A percentile compares a stretch with the other conserved stretches of the same genome.
Evolutionary conservation across 1,140 invertebrate genomes (phyloP).

Genomic region (Drosophila santomea): DNA sequence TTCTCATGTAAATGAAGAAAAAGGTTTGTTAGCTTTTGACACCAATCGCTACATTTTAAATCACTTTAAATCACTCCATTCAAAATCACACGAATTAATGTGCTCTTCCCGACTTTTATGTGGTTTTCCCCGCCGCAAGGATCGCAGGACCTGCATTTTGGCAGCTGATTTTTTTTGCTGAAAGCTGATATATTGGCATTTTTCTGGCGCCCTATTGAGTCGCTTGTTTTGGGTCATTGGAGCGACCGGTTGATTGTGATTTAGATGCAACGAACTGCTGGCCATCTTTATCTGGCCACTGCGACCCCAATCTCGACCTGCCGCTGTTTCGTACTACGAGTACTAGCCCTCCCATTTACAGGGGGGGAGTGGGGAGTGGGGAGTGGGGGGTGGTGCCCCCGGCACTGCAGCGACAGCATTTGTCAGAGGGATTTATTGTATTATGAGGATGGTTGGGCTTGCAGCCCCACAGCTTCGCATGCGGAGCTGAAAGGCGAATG

Average conservation of each 20-base stretch:
- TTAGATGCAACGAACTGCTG: conserved; percentile 28
- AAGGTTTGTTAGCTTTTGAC: no score
- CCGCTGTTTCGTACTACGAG: background rate
- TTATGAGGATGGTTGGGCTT: conserved; percentile 8
- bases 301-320: conserved; percentile 29
- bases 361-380: no score
- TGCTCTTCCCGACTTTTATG: conserved; percentile 10
- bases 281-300: conserved; percentile 7
- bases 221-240: conserved; percentile 31
- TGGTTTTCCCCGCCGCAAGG: background rate
- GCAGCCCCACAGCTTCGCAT: background rate
- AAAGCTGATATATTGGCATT: conserved; percentile 27
- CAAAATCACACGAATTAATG: conserved; percentile 22
- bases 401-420: conserved; percentile 65
- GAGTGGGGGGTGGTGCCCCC: background rate
- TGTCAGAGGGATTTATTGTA: conserved; percentile 75
- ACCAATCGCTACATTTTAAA: no score
- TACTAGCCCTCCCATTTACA: no score
- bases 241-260: conserved; percentile 29
- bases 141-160: conserved; percentile 2
- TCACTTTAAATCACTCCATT: no score
- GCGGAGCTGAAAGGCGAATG: conserved; percentile 11
- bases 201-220: conserved; percentile 24
- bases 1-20: no score
- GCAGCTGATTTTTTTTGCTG: conserved; percentile 22